Conservation (phyloP, 1,140 invertebrate species). For the Bombus turneri region DNA sequence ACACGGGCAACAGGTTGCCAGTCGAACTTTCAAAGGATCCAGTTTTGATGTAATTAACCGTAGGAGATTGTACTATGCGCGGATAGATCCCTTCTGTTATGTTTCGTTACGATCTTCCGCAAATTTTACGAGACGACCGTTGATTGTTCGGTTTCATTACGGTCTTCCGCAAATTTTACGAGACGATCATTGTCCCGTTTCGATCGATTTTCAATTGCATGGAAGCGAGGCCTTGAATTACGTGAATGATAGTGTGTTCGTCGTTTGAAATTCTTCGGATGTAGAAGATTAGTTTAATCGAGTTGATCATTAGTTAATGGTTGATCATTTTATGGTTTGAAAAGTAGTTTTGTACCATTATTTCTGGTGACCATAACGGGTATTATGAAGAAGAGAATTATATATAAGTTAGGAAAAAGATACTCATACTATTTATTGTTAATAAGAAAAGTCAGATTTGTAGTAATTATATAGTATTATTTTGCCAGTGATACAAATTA, state of each 20-base stretch:
- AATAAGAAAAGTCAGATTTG: too few species aligned
- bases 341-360: not conserved
- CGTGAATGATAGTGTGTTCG: not conserved
- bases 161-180: not conserved
- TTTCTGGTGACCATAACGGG: too few species aligned
- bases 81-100: not conserved
- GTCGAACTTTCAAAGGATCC: slow-evolving; percentile 26
- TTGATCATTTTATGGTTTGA: not conserved
- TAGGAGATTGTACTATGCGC: not conserved
- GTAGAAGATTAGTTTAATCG: not conserved
- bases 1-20: slow-evolving; percentile 41
- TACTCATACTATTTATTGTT: too few species aligned
- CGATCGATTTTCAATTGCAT: not conserved
- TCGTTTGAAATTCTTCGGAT: not conserved
- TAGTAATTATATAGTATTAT: too few species aligned
- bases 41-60: slow-evolving; percentile 25
- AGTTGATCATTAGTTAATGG: not conserved
- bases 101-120: not conserved
- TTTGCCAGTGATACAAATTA: too few species aligned
- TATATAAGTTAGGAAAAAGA: too few species aligned
- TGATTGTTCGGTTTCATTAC: not conserved
- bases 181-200: not conserved
- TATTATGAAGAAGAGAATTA: too few species aligned
- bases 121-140: not conserved
- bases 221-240: not conserved